Evolutionary conservation across 2,113 vertebrate species (phyloP), one percentile per base, ranked within the genome.

Genomic region (Pithys albifrons): DNA sequence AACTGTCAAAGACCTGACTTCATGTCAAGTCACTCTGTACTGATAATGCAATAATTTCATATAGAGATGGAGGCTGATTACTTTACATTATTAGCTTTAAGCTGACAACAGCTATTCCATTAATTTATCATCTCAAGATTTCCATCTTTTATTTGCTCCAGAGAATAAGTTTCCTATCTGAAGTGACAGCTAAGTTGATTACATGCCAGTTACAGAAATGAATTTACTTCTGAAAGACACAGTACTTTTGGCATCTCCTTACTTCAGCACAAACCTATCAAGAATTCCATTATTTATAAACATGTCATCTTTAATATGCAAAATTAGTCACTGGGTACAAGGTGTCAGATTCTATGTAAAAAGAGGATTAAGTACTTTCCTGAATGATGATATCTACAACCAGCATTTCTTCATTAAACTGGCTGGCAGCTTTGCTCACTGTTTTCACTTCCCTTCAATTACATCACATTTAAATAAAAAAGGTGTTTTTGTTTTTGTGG

Each of bases 121-220:
- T 98, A 97, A 98, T 98, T 98, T 98, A 97, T 97, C 98, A 97
- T 89, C 96, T 97, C 89, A 89, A 94, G 96, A 98, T 98, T 98
- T 96, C 97, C 97, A 98, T 98, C 95, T 97, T 97, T 96, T 97
- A 97, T 97, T 98, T 98, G 97, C 97, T 97, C 97, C 78, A 97
- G 96, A 97, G 97, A 98, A 96, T 97, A 98, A 95, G 75, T 97
- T 98, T 98, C 92, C 97, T 93, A 96, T 97, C 93, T 96, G 88
- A 97, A 96, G 93, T 97, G 98, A 98, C 98, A 98, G 97, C 94
- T 87, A 95, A 97, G 96, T 93, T 98, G 98, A 98, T 98, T 98
- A 98, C 98, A 98, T 98, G 97, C 93, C 97, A 97, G 96, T 97
- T 98, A 96, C 95, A 98, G 97, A 98, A 98, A 98, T 97, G 97